Evolutionary conservation across 2,888 invertebrate species (phyloP), one percentile per base, ranked within the genome.

Genomic region (Drosophila leonis): DNA sequence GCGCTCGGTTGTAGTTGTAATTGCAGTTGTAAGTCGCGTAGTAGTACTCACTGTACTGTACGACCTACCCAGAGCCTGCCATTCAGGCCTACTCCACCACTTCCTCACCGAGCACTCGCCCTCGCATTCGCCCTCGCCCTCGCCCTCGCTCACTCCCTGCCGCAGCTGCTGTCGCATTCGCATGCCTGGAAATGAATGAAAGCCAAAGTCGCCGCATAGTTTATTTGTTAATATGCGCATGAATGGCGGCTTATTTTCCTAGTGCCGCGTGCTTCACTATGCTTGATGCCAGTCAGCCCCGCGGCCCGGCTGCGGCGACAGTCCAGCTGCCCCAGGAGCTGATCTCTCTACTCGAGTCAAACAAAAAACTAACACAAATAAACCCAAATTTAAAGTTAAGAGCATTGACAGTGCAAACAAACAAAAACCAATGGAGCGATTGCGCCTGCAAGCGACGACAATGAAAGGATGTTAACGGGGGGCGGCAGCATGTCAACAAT

Each of bases 11-110:
- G 83, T 64, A 83, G 81, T 80, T 83, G 80, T 80, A 80, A 80
- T 80, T 80, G 80, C 77, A 80, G 80, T 80, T 83, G 80, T 80
- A 80, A 80, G 83, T 65, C 73, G 83, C 81, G 81, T 79, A 80
- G 81, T 78, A 80, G 81, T 80, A 83, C 82, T 79, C 83, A 57
- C 73, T 42, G 41, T 51, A 29, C 49, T 27, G 37, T n/a, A 13
- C 20, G 52, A 27, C 66, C 54, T n/a, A 8, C 13, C 29, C 44
- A 33, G 35, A 35, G 41, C 48, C 56, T 13, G 42, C 69, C 46
- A 69, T 61, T 79, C 64, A 69, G 39, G 54, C 39, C 39, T 54
- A 57, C 52, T 46, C 37, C 24, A 9, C 15, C 9, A 10, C 15
- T 49, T 39, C 63, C 20, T 20, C 2, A 5, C 5, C 31, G 10